Conservation (phyloP, 2,888 invertebrate species). For the Lottia scabra region DNA sequence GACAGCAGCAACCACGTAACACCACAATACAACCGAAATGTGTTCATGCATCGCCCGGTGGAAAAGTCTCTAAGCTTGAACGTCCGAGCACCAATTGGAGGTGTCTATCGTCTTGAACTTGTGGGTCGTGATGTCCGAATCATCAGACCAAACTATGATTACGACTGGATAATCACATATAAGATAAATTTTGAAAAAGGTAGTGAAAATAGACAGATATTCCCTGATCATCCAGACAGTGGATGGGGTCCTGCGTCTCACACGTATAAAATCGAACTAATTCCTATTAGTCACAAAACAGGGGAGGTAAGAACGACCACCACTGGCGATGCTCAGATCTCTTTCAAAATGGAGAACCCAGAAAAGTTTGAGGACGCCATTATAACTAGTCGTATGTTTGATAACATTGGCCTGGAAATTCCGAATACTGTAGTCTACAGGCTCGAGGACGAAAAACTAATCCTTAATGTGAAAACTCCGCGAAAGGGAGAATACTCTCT, state of each 20-base stretch:
- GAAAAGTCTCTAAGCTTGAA: slow-evolving; percentile 44
- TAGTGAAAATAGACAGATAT: slow-evolving; percentile 44
- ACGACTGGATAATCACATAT: slow-evolving; percentile 54
- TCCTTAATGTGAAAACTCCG: slow-evolving; percentile 39
- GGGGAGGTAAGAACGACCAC: slow-evolving; percentile 32
- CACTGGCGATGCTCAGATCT: slow-evolving; percentile 35
- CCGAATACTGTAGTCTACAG: slow-evolving; percentile 33
- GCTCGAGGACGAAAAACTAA: slow-evolving; percentile 31
- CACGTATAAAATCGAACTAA: slow-evolving; percentile 27
- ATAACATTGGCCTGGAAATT: slow-evolving; percentile 29
- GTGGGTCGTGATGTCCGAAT: slow-evolving; percentile 53
- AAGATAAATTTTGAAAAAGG: slow-evolving; percentile 41
- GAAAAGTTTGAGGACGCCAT: slow-evolving; percentile 21
- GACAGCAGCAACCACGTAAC: slow-evolving; percentile 16
- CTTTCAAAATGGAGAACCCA: slow-evolving; percentile 32
- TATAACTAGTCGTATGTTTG: slow-evolving; percentile 19
- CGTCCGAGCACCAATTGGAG: slow-evolving; percentile 49
- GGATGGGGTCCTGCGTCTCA: slow-evolving; percentile 60
- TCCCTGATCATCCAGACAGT: slow-evolving; percentile 54
- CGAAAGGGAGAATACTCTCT: slow-evolving; percentile 44
- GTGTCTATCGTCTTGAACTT: slow-evolving; percentile 59
- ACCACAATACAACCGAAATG: slow-evolving; percentile 31
- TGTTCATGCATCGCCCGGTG: slow-evolving; percentile 48
- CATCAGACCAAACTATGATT: slow-evolving; percentile 43
- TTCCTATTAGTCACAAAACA: slow-evolving; percentile 32